Evolutionary conservation across 2,113 vertebrate species (phyloP).

Genomic region (Okapia johnstoni): DNA sequence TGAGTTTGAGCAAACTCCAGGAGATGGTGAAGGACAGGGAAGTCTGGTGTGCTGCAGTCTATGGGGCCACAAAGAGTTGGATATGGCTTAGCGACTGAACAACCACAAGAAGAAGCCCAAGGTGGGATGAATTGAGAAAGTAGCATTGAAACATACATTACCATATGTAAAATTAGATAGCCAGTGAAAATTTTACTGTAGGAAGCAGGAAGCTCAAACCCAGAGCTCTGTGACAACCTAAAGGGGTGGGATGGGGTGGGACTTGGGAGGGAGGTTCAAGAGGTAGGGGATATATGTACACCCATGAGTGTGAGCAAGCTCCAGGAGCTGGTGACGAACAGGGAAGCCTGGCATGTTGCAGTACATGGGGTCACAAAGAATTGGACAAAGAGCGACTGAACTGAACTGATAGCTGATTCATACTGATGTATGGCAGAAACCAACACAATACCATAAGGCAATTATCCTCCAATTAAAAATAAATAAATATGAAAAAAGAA

Average conservation of each 20-base stretch:
- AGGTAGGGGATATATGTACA: background rate
- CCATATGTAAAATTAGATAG: background rate
- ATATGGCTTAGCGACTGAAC: rapidly evolving
- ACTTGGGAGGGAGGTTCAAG: background rate
- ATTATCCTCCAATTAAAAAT: background rate
- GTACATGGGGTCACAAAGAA: background rate
- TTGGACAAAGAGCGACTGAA: background rate
- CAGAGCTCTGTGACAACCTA: background rate
- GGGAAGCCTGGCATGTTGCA: background rate
- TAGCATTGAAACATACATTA: background rate
- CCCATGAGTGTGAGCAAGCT: background rate
- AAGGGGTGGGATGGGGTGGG: background rate
- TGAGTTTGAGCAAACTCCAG: background rate
- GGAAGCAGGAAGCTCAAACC: background rate
- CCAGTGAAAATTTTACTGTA: background rate
- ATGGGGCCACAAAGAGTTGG: background rate
- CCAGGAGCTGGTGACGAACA: background rate
- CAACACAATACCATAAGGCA: background rate
- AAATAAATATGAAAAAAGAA: background rate
- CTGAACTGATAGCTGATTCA: background rate
- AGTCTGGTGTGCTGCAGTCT: background rate
- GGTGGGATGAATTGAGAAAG: background rate
- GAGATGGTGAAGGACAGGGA: background rate
- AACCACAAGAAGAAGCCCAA: background rate
- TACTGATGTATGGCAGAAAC: background rate